phyloP scores from a whole-genome alignment of 2,888 invertebrate species.

The Papilio demoleus region DNA sequence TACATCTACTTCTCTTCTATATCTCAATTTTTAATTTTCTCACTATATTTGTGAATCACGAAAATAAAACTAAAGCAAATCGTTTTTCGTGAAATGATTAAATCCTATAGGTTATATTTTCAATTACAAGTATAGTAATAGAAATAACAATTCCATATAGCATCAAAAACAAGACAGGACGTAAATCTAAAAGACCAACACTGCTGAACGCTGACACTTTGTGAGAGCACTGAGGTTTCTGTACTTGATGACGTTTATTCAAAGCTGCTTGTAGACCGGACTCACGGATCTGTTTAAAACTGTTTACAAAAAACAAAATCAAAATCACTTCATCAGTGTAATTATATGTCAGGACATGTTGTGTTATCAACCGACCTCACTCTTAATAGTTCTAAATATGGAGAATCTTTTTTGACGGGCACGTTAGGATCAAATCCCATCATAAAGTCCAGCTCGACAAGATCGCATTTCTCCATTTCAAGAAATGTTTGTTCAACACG shows the following conservation, averaged over 20 bases:
- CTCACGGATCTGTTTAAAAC: conserved; percentile 82
- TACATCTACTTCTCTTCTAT: no score
- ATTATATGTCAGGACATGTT: background rate
- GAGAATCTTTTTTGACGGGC: conserved; percentile 66
- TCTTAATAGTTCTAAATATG: conserved; percentile 66
- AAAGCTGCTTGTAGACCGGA: conserved; percentile 76
- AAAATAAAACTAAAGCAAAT: background rate
- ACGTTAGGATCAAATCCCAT: conserved; percentile 59
- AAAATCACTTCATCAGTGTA: background rate
- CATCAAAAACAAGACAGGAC: conserved; percentile 72
- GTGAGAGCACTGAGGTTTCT: conserved; percentile 61
- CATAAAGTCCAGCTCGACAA: conserved; percentile 75
- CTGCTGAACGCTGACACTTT: conserved; percentile 68
- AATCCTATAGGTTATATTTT: conserved; percentile 56
- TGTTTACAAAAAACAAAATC: conserved; percentile 48
- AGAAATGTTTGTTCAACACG: conserved; percentile 78
- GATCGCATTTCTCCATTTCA: conserved; percentile 84
- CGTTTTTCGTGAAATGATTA: conserved; percentile 46
- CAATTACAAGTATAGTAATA: conserved; percentile 51
- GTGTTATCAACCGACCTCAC: conserved; percentile 60
- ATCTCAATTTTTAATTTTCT: no score
- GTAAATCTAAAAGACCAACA: conserved; percentile 75
- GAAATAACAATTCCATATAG: conserved; percentile 66
- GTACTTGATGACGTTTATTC: conserved; percentile 55
- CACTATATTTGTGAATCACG: no score